phyloP scores from a whole-genome alignment of 2,113 vertebrate genomes.

The Chaetodon trifascialis region DNA sequence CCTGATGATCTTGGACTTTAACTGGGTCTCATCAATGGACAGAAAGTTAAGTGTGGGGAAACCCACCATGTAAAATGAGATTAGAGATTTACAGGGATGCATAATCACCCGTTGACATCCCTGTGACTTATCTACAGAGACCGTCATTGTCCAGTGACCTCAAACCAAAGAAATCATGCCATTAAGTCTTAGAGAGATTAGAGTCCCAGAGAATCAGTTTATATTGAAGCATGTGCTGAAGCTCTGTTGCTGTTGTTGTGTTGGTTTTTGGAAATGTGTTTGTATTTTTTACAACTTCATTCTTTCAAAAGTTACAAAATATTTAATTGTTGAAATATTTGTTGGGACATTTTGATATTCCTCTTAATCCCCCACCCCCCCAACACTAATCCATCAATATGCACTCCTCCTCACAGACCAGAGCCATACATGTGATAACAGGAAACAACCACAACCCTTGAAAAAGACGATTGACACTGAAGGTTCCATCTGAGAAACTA shows the following conservation, averaged over 20 bases:
- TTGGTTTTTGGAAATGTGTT: too few species aligned
- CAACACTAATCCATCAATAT: conserved; percentile 50
- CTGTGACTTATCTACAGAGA: conserved; percentile 47
- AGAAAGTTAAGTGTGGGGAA: conserved; percentile 19
- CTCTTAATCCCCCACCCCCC: conserved; percentile 54
- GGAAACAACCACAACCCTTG: not conserved
- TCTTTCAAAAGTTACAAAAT: conserved; percentile 18
- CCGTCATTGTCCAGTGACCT: conserved; percentile 48
- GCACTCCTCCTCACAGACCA: conserved; percentile 26
- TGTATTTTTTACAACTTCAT: not conserved
- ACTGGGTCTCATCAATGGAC: not conserved
- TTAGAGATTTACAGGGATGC: conserved; percentile 57
- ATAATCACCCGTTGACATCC: conserved; percentile 54
- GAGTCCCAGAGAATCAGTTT: not conserved
- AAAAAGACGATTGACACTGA: not conserved
- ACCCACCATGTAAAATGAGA: conserved; percentile 40
- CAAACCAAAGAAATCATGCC: conserved; percentile 33
- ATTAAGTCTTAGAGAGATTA: conserved; percentile 29
- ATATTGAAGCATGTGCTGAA: not conserved
- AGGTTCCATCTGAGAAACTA: not conserved
- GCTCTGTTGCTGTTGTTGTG: not conserved
- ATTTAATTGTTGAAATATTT: conserved; percentile 25
- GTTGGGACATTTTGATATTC: conserved; percentile 54
- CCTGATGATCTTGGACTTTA: not conserved
- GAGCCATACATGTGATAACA: conserved; percentile 13